Conservation (phyloP, 2,797 vertebrate species). For the Pantherophis vulpinus region DNA sequence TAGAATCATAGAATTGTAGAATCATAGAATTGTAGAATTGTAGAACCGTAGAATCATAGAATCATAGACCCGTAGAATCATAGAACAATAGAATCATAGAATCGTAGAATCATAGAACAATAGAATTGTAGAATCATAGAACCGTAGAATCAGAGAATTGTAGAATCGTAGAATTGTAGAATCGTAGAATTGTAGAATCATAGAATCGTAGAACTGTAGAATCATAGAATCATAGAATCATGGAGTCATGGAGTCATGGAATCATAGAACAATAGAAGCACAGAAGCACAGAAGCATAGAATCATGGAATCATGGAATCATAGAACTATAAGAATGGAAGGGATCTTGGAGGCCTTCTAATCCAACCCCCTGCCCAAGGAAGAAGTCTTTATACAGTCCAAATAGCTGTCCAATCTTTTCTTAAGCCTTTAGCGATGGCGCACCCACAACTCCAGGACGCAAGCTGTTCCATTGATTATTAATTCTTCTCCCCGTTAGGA, state of each 20-base stretch:
- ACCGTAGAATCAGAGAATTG: fast-evolving
- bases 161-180: no score
- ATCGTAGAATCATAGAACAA: fast-evolving
- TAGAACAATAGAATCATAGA: no score
- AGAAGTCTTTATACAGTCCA: neutral
- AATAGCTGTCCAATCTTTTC: neutral
- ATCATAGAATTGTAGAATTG: fast-evolving
- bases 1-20: fast-evolving
- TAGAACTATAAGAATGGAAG: neutral
- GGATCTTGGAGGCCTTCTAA: neutral
- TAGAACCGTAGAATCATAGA: no score
- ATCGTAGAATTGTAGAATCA: fast-evolving
- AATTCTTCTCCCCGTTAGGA: neutral
- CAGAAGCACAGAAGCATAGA: neutral
- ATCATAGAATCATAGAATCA: no score
- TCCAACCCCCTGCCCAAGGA: neutral
- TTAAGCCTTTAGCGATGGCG: neutral
- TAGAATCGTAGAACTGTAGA: no score
- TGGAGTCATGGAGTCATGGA: no score
- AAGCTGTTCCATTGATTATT: neutral
- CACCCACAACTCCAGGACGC: neutral
- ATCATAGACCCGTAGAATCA: no score
- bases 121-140: fast-evolving
- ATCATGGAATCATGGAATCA: fast-evolving
- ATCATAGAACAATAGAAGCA: no score